Evolutionary conservation across 2,888 invertebrate genomes (phyloP).

Genomic region (Agrilus cyanescens): DNA sequence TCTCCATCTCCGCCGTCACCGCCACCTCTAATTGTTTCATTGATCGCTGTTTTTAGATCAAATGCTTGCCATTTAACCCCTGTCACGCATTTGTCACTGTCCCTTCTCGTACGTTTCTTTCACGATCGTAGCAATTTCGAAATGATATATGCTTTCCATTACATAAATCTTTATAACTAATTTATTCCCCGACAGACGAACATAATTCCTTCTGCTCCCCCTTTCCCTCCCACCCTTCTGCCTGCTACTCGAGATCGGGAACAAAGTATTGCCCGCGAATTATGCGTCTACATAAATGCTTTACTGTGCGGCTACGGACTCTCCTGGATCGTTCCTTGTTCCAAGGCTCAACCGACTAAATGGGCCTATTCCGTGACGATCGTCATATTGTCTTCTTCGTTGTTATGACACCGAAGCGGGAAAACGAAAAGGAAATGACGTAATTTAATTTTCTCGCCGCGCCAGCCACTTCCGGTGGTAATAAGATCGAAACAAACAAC

Average conservation of each 20-base stretch:
- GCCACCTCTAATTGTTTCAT: slow-evolving; percentile 30
- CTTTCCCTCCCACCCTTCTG: no score
- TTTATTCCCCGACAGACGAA: slow-evolving; percentile 30
- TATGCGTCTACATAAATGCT: no score
- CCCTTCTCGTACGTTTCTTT: slow-evolving; percentile 26
- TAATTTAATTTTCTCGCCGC: no score
- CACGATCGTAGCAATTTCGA: slow-evolving; percentile 33
- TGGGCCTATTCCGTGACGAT: slow-evolving; percentile 29
- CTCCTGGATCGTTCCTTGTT: slow-evolving; percentile 31
- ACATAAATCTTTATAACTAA: slow-evolving; percentile 35
- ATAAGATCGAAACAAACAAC: no score
- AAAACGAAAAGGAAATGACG: no score
- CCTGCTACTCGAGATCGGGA: no score
- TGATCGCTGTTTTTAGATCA: slow-evolving; percentile 33
- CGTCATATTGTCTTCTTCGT: slow-evolving; percentile 16
- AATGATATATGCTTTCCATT: slow-evolving; percentile 36
- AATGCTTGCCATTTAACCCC: slow-evolving; percentile 29
- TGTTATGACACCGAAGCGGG: slow-evolving; percentile 2
- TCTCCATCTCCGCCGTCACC: slow-evolving; percentile 25
- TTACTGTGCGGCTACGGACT: no score
- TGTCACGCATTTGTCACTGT: slow-evolving; percentile 34
- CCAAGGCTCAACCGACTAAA: slow-evolving; percentile 17
- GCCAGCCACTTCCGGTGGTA: no score
- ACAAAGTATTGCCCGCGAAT: no score
- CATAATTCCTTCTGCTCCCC: slow-evolving; percentile 19